Percentiles rank a stretch among this genome's conserved stretches.
phyloP scores from a whole-genome alignment of 2,113 vertebrate genomes.

The Hassar affinis region DNA sequence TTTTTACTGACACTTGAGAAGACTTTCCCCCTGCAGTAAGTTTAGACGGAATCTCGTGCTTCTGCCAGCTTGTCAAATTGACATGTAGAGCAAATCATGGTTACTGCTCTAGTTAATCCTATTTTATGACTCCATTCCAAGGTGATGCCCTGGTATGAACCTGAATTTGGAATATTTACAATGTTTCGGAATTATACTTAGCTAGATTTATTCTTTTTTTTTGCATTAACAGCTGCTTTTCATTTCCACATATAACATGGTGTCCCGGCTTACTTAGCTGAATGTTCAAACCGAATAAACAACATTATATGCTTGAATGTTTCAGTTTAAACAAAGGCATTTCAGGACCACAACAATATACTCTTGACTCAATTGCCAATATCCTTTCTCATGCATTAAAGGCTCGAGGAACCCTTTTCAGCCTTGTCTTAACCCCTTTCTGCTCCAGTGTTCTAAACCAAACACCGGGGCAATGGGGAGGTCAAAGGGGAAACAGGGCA shows the following conservation, averaged over 20 bases:
- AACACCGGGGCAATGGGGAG: slow-evolving; percentile 61
- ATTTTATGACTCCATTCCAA: slow-evolving; percentile 12
- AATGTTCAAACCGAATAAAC: slow-evolving; percentile 19
- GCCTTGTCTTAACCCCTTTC: slow-evolving; percentile 53
- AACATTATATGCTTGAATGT: slow-evolving; percentile 26
- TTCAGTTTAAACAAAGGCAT: slow-evolving; percentile 40
- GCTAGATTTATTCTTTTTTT: not conserved
- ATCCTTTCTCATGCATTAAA: slow-evolving; percentile 37
- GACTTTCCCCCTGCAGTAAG: not conserved
- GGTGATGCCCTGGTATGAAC: slow-evolving; percentile 2
- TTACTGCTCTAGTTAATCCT: slow-evolving; percentile 29
- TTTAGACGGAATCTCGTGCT: slow-evolving; percentile 10
- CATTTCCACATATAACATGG: not conserved
- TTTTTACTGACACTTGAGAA: slow-evolving; percentile 11
- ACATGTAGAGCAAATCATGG: not conserved
- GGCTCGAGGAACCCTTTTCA: slow-evolving; percentile 52
- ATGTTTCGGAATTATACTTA: not conserved
- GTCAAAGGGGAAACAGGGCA: slow-evolving; percentile 64
- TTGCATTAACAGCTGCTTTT: slow-evolving; percentile 14
- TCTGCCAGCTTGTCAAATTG: slow-evolving; percentile 22
- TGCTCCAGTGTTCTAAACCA: slow-evolving; percentile 65
- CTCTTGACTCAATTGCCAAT: slow-evolving; percentile 24
- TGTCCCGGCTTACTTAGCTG: not conserved
- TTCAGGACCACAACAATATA: slow-evolving; percentile 23
- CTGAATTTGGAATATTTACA: not conserved